Conservation (phyloP, 2,888 invertebrate genomes). For the Drosophila cognata region DNA sequence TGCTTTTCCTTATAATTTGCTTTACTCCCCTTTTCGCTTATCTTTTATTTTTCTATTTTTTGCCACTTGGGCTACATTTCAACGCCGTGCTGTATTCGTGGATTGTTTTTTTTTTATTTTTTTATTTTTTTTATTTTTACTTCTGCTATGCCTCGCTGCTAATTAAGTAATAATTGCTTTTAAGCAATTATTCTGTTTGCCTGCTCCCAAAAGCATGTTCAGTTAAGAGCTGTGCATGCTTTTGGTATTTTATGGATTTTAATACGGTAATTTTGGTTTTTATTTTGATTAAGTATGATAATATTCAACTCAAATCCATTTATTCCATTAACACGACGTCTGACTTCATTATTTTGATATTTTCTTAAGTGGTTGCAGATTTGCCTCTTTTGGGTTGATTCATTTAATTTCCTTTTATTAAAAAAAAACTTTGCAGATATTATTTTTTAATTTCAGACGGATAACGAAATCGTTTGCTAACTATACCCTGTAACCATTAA, state of each 20-base stretch:
- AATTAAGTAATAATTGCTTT: slow-evolving; percentile 65
- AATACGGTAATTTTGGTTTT: neutral
- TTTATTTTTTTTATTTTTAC: slow-evolving; percentile 17
- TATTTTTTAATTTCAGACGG: neutral
- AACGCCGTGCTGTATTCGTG: slow-evolving; percentile 34
- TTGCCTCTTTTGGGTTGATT: neutral
- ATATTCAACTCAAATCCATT: neutral
- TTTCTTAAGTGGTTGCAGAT: neutral
- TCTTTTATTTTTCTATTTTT: slow-evolving; percentile 17
- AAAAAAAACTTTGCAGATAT: neutral
- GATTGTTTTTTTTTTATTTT: slow-evolving; percentile 23
- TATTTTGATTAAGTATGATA: neutral
- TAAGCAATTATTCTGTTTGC: slow-evolving; percentile 51
- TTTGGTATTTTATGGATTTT: slow-evolving; percentile 3
- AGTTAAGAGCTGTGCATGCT: slow-evolving; percentile 9
- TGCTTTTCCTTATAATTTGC: slow-evolving; percentile 43
- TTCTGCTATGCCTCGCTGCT: slow-evolving; percentile 36
- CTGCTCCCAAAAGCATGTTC: slow-evolving; percentile 28
- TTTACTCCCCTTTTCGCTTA: slow-evolving; percentile 1
- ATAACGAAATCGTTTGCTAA: neutral
- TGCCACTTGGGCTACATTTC: slow-evolving; percentile 65
- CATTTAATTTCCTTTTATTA: neutral
- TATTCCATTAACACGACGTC: neutral
- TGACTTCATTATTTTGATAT: neutral
- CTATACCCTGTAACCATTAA: neutral